Conservation (phyloP, 2,797 vertebrate species). For the Dendrocincla fuliginosa region DNA sequence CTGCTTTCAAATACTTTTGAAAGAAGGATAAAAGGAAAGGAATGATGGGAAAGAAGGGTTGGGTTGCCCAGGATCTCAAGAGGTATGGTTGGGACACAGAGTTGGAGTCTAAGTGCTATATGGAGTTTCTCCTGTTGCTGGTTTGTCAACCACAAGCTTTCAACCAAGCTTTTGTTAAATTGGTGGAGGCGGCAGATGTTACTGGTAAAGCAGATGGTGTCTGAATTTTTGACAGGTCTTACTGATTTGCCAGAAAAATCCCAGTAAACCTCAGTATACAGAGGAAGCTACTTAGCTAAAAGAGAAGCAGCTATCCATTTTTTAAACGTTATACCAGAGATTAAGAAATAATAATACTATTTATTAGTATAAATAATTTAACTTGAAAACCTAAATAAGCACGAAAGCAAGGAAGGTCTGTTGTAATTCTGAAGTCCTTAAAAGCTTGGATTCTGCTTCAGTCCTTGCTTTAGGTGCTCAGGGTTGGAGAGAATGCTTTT, state of each 20-base stretch:
- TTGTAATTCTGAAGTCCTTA: not conserved
- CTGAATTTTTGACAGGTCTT: not conserved
- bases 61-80: fast-evolving
- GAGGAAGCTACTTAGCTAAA: not conserved
- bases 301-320: not conserved
- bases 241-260: not conserved
- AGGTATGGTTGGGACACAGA: not conserved
- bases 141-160: too few species aligned
- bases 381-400: not conserved
- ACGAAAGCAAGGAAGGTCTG: not conserved
- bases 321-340: not conserved
- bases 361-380: not conserved
- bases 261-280: not conserved
- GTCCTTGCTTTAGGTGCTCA: not conserved
- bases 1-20: not conserved
- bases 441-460: not conserved
- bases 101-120: not conserved
- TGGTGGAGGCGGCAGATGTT: not conserved
- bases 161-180: not conserved
- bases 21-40: not conserved
- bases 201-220: not conserved
- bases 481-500: not conserved
- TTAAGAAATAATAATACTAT: not conserved
- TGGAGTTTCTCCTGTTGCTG: not conserved
- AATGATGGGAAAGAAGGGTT: not conserved